A percentile compares a stretch with the other conserved stretches of the same genome.
phyloP scores from a whole-genome alignment of 2,113 vertebrate genomes.

The Corythoichthys haematopterus region DNA sequence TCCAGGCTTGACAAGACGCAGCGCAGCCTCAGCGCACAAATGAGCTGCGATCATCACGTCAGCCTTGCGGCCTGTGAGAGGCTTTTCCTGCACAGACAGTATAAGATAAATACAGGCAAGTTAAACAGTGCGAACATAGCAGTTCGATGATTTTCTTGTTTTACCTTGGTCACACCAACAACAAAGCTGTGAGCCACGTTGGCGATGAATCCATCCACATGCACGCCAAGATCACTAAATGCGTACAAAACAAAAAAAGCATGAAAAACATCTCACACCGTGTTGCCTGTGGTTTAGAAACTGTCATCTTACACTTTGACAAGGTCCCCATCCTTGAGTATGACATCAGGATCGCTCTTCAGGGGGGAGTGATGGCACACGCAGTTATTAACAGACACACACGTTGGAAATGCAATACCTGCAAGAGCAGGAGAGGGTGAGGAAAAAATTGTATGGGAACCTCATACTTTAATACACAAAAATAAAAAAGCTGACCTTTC shows the following conservation, averaged over 20 bases:
- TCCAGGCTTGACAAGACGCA: constrained; percentile 95
- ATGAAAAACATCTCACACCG: neutral
- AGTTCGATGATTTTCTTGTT: neutral
- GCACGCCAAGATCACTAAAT: constrained; percentile 87
- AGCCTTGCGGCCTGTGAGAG: constrained; percentile 88
- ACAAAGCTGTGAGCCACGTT: constrained; percentile 92
- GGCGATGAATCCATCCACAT: constrained; percentile 92
- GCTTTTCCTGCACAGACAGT: constrained; percentile 75
- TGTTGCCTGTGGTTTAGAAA: neutral
- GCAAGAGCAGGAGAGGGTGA: neutral
- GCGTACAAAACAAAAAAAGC: constrained; percentile 8
- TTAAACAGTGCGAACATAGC: neutral
- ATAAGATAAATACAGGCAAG: neutral
- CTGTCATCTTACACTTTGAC: constrained; percentile 85
- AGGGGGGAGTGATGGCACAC: constrained; percentile 98
- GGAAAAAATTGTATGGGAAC: neutral
- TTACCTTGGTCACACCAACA: constrained; percentile 83
- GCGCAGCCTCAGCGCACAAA: constrained; percentile 91
- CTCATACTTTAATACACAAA: neutral
- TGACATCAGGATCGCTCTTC: constrained; percentile 92
- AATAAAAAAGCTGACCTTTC: constrained; percentile 76
- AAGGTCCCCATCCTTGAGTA: constrained; percentile 89
- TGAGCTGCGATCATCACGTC: constrained; percentile 93
- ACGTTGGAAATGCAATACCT: constrained; percentile 97
- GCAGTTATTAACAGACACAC: constrained; percentile 95